Evolutionary conservation across 2,797 vertebrate species (phyloP).

Genomic region (Chanos chanos): DNA sequence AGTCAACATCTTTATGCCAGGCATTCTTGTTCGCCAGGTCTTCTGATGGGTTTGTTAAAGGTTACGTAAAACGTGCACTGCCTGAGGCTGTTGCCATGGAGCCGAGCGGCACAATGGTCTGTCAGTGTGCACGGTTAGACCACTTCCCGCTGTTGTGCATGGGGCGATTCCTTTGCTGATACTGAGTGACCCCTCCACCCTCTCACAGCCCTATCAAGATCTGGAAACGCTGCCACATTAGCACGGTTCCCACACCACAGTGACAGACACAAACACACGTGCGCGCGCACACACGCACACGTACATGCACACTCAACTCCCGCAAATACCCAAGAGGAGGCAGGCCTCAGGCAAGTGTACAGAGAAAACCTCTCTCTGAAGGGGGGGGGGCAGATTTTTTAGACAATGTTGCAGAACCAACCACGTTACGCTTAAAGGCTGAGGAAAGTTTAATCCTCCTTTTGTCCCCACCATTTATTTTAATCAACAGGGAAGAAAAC

Average conservation of each 20-base stretch:
- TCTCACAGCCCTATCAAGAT: conserved; percentile 43
- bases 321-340: conserved; percentile 15
- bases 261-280: conserved; percentile 1
- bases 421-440: too few species aligned
- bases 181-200: conserved; percentile 42
- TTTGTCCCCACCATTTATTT: too few species aligned
- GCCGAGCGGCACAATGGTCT: conserved; percentile 38
- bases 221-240: conserved; percentile 27
- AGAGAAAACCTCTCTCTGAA: not conserved
- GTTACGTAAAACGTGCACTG: not conserved
- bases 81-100: conserved; percentile 19
- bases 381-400: too few species aligned
- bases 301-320: conserved; percentile 4
- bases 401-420: too few species aligned
- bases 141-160: conserved; percentile 50
- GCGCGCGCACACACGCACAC: not conserved
- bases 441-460: too few species aligned
- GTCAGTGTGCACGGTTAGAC: conserved; percentile 17
- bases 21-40: not conserved
- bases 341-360: not conserved
- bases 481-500: too few species aligned
- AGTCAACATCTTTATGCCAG: too few species aligned
- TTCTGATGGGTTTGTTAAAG: not conserved
- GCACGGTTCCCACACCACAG: conserved; percentile 40
- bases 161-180: conserved; percentile 39